A percentile compares a stretch with the other conserved stretches of the same genome.
These are phyloP conservation scores for Pelecanus crispus DNA, from an alignment of 2,113 vertebrate species.

Conservation along the genomic window DNA sequence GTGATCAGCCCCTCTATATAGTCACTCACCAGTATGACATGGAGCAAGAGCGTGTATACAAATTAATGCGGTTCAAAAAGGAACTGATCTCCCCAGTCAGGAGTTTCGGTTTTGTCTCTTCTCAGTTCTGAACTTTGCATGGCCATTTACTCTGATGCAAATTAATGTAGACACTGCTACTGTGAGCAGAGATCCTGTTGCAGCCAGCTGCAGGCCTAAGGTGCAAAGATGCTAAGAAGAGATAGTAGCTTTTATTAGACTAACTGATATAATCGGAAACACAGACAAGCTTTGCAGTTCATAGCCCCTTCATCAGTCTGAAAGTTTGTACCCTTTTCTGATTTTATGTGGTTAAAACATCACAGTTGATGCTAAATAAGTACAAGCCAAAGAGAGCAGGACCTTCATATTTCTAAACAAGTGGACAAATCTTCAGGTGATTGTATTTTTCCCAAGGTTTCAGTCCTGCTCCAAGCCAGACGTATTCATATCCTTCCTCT, in stretches of 20 bases:
- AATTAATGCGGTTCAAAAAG: not conserved
- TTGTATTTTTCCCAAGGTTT: not conserved
- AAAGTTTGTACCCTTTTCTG: not conserved
- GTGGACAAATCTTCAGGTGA: not conserved
- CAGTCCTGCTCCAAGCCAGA: not conserved
- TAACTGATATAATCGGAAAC: not conserved
- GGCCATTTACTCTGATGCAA: not conserved
- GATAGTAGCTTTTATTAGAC: not conserved
- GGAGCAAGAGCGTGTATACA: not conserved
- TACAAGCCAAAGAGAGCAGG: not conserved
- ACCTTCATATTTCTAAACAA: not conserved
- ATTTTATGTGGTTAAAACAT: not conserved
- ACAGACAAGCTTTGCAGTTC: not conserved
- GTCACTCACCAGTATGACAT: not conserved
- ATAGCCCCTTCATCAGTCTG: not conserved
- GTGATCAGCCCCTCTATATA: not conserved
- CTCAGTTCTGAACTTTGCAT: not conserved
- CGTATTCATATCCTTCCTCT: not conserved
- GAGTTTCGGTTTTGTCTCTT: not conserved
- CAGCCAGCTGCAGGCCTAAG: not conserved
- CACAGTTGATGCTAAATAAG: not conserved
- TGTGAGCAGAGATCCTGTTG: fast-evolving
- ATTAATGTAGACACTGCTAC: not conserved
- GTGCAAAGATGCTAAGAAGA: not conserved
- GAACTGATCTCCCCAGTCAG: not conserved